A percentile compares a stretch with the other conserved stretches of the same genome.
phyloP scores from a whole-genome alignment of 2,113 vertebrate species.

The Neolamprologus variostigma region DNA sequence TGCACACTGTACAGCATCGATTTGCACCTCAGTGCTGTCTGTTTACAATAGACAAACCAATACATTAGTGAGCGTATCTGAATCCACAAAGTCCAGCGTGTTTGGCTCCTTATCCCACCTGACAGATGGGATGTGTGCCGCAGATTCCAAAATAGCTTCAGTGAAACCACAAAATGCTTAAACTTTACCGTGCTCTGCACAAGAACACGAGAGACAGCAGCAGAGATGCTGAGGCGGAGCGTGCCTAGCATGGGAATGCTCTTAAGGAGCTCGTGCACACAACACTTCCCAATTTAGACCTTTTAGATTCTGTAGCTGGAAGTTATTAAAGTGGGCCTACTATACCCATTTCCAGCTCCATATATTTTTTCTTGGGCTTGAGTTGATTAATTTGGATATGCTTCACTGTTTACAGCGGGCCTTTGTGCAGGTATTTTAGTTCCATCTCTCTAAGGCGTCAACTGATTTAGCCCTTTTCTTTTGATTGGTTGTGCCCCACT shows the following conservation, averaged over 20 bases:
- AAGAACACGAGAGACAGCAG: background rate
- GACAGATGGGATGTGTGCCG: background rate
- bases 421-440: background rate
- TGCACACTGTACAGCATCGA: background rate
- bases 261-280: background rate
- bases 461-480: background rate
- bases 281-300: background rate
- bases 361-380: rapidly evolving
- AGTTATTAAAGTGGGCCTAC: background rate
- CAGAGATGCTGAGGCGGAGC: background rate
- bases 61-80: background rate
- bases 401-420: no score
- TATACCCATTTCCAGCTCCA: background rate
- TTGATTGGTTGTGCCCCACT: background rate
- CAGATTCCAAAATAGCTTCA: background rate
- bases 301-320: background rate
- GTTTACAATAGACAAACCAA: background rate
- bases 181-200: background rate
- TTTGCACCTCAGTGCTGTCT: background rate
- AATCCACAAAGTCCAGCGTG: background rate
- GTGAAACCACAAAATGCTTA: background rate
- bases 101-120: background rate
- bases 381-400: background rate
- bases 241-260: background rate
- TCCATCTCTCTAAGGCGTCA: background rate